Evolutionary conservation across 2,113 vertebrate genomes (phyloP).

Genomic region (Ascaphus truei): DNA sequence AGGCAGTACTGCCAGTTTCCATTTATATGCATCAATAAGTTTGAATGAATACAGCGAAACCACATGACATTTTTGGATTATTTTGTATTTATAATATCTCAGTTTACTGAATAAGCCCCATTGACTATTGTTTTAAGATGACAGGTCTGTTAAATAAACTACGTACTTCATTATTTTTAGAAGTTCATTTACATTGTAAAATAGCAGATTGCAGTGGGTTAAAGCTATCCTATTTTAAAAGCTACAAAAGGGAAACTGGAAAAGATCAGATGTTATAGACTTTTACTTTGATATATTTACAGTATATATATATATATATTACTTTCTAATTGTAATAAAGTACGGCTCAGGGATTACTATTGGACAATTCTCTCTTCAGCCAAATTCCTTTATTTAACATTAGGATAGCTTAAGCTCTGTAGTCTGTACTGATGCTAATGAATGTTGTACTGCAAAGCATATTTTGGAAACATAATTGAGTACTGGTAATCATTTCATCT

Average conservation of each 20-base stretch:
- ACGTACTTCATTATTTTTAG: background rate
- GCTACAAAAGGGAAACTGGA: background rate
- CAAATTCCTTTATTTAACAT: conserved; percentile 16
- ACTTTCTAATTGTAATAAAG: background rate
- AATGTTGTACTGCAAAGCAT: background rate
- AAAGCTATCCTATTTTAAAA: background rate
- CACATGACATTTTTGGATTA: no score
- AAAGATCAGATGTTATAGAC: conserved; percentile 3
- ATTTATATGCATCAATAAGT: no score
- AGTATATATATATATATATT: no score
- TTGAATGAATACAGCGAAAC: no score
- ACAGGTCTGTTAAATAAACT: background rate
- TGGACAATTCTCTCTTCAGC: background rate
- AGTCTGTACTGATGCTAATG: conserved; percentile 1
- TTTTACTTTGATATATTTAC: background rate
- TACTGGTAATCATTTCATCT: conserved; percentile 11
- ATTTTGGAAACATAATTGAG: background rate
- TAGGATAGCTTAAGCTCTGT: background rate
- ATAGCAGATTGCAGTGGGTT: background rate
- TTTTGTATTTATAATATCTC: no score
- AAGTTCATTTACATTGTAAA: background rate
- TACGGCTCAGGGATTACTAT: background rate
- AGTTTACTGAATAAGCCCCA: no score
- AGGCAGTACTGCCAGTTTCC: no score
- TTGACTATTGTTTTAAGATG: background rate